Evolutionary conservation across 1,140 invertebrate genomes (phyloP).

Genomic region (Bombus pascuorum): DNA sequence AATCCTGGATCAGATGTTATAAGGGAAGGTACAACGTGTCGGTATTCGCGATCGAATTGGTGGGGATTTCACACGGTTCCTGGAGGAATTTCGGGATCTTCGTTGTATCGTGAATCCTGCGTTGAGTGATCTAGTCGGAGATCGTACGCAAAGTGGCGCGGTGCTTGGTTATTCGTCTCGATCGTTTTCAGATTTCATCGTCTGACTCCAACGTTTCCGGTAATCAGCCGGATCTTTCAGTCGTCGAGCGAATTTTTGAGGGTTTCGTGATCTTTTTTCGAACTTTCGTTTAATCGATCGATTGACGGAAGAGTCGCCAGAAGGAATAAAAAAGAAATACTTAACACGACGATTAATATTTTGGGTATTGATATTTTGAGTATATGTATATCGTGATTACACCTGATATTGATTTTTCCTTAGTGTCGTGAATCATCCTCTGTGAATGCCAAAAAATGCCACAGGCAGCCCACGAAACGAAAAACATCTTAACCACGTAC

Average conservation of each 20-base stretch:
- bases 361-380: neutral
- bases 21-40: conserved; percentile 56
- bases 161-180: conserved; percentile 22
- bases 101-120: conserved; percentile 41
- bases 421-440: conserved; percentile 15
- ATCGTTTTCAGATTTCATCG: neutral
- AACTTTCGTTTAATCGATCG: neutral
- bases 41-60: conserved; percentile 28
- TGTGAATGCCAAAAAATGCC: conserved; percentile 65
- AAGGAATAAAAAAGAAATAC: neutral
- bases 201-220: neutral
- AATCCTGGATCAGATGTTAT: conserved; percentile 68
- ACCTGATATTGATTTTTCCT: neutral
- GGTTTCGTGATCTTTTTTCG: neutral
- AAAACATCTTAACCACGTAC: conserved; percentile 82
- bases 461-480: conserved; percentile 75
- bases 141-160: conserved; percentile 52
- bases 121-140: conserved; percentile 54
- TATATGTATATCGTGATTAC: neutral
- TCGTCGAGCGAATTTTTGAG: neutral
- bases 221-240: no score
- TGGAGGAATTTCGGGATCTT: conserved; percentile 73
- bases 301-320: neutral
- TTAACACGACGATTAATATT: neutral
- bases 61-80: conserved; percentile 61